A percentile compares a stretch with the other conserved stretches of the same genome.
Conservation (phyloP, 2,888 invertebrate species). For the Parelbella ahira region DNA sequence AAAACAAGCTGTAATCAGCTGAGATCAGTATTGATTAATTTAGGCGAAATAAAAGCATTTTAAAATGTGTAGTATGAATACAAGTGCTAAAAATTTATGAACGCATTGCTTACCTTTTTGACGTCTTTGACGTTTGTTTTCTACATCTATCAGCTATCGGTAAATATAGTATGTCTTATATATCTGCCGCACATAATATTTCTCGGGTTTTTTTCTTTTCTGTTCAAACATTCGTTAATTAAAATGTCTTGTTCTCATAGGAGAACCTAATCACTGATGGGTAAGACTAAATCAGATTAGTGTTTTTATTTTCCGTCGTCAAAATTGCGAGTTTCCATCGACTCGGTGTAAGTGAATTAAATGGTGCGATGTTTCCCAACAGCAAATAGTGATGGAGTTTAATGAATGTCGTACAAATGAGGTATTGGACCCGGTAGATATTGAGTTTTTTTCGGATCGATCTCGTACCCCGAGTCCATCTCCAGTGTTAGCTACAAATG, state of each 20-base stretch:
- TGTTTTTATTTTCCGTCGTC: constrained; percentile 34
- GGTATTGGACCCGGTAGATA: constrained; percentile 65
- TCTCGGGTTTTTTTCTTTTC: constrained; percentile 12
- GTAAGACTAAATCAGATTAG: constrained; percentile 49
- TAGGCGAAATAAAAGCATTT: too few relatives aligned
- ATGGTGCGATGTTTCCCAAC: constrained; percentile 53
- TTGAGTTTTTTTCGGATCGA: constrained; percentile 58
- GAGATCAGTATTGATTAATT: too few relatives aligned
- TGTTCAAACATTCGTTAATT: constrained; percentile 31
- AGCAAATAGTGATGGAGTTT: constrained; percentile 77
- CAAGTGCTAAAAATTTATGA: too few relatives aligned
- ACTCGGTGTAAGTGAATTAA: constrained; percentile 40
- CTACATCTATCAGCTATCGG: constrained; percentile 9
- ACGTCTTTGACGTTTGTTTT: constrained; percentile 48
- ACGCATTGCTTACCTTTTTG: too few relatives aligned
- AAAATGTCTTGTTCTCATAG: constrained; percentile 73
- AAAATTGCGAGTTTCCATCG: constrained; percentile 33
- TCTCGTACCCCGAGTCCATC: constrained; percentile 60
- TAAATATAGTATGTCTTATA: not conserved
- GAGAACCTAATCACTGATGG: constrained; percentile 75
- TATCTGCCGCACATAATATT: constrained; percentile 16
- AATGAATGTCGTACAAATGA: constrained; percentile 66
- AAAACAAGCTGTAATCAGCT: too few relatives aligned
- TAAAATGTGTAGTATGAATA: too few relatives aligned
- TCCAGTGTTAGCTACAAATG: constrained; percentile 64